phyloP scores from a whole-genome alignment of 2,113 vertebrate species.

The Eurystomus gularis region DNA sequence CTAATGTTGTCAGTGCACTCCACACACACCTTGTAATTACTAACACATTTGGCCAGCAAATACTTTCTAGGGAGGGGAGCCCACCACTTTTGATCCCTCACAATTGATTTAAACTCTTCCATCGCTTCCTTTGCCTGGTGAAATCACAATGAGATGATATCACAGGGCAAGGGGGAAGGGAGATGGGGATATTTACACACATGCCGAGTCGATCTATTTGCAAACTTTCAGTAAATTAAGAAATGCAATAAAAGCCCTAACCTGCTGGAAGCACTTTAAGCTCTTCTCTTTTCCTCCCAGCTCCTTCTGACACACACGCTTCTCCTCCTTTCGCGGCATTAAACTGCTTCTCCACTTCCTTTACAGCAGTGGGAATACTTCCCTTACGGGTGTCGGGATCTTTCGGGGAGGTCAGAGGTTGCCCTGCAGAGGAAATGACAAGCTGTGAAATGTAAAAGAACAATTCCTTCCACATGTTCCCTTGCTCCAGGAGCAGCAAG shows the following conservation, averaged over 20 bases:
- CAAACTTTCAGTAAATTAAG: conserved; percentile 14
- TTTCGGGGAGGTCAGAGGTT: conserved; percentile 91
- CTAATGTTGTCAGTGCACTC: conserved; percentile 56
- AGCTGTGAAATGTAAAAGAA: conserved; percentile 99
- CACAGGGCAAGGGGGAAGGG: neutral
- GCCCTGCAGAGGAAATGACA: conserved; percentile 95
- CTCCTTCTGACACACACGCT: conserved; percentile 70
- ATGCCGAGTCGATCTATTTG: neutral
- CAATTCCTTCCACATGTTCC: conserved; percentile 99
- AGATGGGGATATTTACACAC: neutral
- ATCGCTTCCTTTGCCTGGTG: conserved; percentile 28
- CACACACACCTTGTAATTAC: conserved; percentile 71
- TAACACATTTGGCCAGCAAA: conserved; percentile 56
- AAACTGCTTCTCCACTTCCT: conserved; percentile 83
- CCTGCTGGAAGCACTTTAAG: conserved; percentile 86
- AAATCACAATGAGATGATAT: conserved; percentile 42
- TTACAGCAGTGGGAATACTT: conserved; percentile 88
- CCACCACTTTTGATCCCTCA: conserved; percentile 42
- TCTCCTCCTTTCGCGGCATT: conserved; percentile 74
- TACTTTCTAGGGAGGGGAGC: neutral
- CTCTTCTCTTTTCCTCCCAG: conserved; percentile 75
- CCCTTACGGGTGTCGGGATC: conserved; percentile 90
- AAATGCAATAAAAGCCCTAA: conserved; percentile 42
- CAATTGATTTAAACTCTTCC: conserved; percentile 55
- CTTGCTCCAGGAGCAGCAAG: conserved; percentile 84